Conservation (phyloP, 2,888 invertebrate genomes). For the Stramonita haemastoma region DNA sequence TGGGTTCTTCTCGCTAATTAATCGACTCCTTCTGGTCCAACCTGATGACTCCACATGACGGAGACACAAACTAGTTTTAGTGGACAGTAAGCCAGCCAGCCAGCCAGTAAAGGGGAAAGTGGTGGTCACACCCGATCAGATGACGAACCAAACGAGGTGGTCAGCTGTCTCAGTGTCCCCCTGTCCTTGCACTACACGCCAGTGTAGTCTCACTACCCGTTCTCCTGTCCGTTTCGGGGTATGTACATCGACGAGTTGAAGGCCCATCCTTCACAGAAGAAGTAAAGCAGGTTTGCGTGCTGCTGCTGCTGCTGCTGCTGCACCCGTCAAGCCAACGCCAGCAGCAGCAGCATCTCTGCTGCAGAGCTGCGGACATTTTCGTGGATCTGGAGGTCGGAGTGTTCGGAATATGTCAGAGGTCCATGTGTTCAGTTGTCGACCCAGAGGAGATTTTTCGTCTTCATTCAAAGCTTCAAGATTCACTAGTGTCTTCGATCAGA, state of each 20-base stretch:
- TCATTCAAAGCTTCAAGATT: background rate
- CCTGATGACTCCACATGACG: no score
- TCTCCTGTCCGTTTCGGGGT: conserved; percentile 38
- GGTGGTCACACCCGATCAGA: no score
- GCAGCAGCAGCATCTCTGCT: background rate
- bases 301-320: background rate
- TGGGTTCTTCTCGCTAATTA: no score
- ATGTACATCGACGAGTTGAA: background rate
- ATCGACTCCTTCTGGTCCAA: no score
- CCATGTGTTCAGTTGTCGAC: background rate
- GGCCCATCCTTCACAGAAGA: background rate
- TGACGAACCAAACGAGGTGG: background rate
- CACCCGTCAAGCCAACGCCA: background rate
- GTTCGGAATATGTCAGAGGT: conserved; percentile 4
- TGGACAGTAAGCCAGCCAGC: no score
- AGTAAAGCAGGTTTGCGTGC: background rate
- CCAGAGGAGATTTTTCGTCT: conserved; percentile 4
- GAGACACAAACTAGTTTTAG: no score
- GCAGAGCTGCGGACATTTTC: background rate
- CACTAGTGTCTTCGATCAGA: conserved; percentile 6
- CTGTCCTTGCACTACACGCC: background rate
- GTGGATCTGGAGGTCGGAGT: conserved; percentile 28
- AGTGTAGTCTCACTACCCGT: conserved; percentile 12
- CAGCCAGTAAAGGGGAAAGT: no score
- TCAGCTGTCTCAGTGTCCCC: background rate